phyloP scores from a whole-genome alignment of 2,888 invertebrate genomes.

The Melinaea marsaeus region DNA sequence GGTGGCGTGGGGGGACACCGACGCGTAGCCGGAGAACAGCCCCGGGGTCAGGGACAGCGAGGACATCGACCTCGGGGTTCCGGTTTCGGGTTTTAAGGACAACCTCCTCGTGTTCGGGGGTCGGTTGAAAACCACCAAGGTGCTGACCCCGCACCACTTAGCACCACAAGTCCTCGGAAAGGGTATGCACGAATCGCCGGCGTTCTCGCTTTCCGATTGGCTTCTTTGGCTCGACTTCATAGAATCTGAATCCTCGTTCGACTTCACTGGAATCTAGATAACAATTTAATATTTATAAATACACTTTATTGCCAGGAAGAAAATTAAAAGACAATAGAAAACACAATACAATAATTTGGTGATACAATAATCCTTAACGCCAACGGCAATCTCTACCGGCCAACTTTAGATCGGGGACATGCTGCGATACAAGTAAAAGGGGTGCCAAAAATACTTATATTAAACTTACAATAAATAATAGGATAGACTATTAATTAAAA shows the following conservation, averaged over 20 bases:
- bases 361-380: too few species aligned
- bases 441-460: too few species aligned
- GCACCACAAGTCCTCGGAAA: slow-evolving; percentile 97
- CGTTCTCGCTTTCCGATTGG: slow-evolving; percentile 71
- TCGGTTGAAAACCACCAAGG: slow-evolving; percentile 91
- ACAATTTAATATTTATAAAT: too few species aligned
- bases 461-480: too few species aligned
- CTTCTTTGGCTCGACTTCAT: slow-evolving; percentile 71
- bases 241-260: slow-evolving; percentile 72
- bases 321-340: too few species aligned
- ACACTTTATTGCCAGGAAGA: too few species aligned
- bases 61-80: slow-evolving; percentile 82
- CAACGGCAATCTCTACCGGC: too few species aligned
- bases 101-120: slow-evolving; percentile 83
- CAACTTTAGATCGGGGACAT: too few species aligned
- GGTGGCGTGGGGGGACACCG: slow-evolving; percentile 71
- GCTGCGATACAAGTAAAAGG: too few species aligned
- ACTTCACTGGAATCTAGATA: slow-evolving; percentile 74
- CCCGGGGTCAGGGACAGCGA: slow-evolving; percentile 64
- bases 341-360: too few species aligned
- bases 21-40: slow-evolving; percentile 58
- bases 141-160: slow-evolving; percentile 92
- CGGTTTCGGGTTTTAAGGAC: slow-evolving; percentile 82
- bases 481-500: too few species aligned
- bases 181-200: slow-evolving; percentile 90